Evolutionary conservation across 1,140 invertebrate genomes (phyloP).

Genomic region (Zaprionus taronus): DNA sequence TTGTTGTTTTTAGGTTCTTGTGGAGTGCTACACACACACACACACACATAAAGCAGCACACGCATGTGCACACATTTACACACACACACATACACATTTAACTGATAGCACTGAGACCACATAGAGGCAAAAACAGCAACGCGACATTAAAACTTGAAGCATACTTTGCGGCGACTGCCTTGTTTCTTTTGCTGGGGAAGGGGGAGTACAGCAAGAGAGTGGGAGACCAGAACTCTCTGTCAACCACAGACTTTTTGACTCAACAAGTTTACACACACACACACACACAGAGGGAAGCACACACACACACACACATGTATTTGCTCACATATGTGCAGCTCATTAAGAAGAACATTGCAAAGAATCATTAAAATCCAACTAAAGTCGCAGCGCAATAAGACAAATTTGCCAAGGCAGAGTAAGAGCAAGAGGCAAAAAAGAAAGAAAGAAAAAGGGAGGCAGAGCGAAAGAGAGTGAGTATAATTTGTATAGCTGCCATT

Average conservation of each 20-base stretch:
- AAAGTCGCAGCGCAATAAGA: slow-evolving; percentile 18
- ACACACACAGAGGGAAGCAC: slow-evolving; percentile 14
- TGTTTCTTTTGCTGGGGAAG: slow-evolving; percentile 32
- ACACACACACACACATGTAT: slow-evolving; percentile 25
- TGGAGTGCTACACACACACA: slow-evolving; percentile 22
- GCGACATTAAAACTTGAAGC: slow-evolving; percentile 61
- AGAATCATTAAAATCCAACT: slow-evolving; percentile 32
- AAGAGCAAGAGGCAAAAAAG: neutral
- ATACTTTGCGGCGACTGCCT: slow-evolving; percentile 51
- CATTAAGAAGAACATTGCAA: slow-evolving; percentile 31
- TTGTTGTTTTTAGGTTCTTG: slow-evolving; percentile 20
- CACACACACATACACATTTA: neutral
- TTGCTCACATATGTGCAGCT: slow-evolving; percentile 23
- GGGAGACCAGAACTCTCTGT: slow-evolving; percentile 18
- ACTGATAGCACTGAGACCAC: neutral
- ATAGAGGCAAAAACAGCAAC: neutral
- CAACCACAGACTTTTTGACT: slow-evolving; percentile 55
- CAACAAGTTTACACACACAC: slow-evolving; percentile 43
- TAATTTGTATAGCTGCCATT: slow-evolving; percentile 35
- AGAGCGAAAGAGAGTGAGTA: neutral
- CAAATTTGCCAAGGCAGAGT: neutral
- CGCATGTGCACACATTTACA: slow-evolving; percentile 19
- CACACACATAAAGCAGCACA: slow-evolving; percentile 13
- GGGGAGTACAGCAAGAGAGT: slow-evolving; percentile 33
- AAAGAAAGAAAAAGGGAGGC: too few relatives aligned